Evolutionary conservation across 1,140 invertebrate species (phyloP), one percentile per base, ranked within the genome.

Genomic region (Acromyrmex heyeri): DNA sequence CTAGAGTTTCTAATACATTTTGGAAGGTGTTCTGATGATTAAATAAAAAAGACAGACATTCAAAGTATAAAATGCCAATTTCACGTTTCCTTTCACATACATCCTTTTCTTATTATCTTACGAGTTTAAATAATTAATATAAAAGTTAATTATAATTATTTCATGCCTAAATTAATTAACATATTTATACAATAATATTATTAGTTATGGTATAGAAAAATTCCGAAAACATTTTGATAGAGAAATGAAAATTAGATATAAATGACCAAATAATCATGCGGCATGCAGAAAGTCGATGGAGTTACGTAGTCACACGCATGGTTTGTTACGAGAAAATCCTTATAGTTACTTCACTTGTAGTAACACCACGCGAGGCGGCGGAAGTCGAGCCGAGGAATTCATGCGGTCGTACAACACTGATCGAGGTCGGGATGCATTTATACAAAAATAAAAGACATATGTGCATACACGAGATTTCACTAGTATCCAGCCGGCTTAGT

Each of bases 361-460:
- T 82, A 82, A 73, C 53, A 44, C 55, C n/a, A 30, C 3, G 18
- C 18, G 44, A 44, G 44, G 53, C 77, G 38, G 62, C 87, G 88
- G 87, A 89, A 89, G 85, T 88, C 76, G 69, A 44, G 30, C 55
- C 48, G 48, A 64, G 70, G 87, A 89, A 88, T 88, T 89, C 69
- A 53, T 59, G 75, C 27, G 57, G 57, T 73, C 77, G 87, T 76
- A 88, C 86, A 87, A 69, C 67, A 50, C 7, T 64, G 77, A 90
- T 89, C 65, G 87, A 69, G 87, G 88, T 87, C 87, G 85, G 38
- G 69, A 62, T 89, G 75, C 77, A 83, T 90, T 79, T 76, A 75
- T 44, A 44, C 10, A 50, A 90, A 90, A 90, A 90, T 90, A 89
- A 90, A 90, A 87, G 78, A 90, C 67, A 6, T 55, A 12, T 18